A percentile compares a stretch with the other conserved stretches of the same genome.
Evolutionary conservation across 2,797 vertebrate genomes (phyloP).

Genomic region (Anguilla marmorata): DNA sequence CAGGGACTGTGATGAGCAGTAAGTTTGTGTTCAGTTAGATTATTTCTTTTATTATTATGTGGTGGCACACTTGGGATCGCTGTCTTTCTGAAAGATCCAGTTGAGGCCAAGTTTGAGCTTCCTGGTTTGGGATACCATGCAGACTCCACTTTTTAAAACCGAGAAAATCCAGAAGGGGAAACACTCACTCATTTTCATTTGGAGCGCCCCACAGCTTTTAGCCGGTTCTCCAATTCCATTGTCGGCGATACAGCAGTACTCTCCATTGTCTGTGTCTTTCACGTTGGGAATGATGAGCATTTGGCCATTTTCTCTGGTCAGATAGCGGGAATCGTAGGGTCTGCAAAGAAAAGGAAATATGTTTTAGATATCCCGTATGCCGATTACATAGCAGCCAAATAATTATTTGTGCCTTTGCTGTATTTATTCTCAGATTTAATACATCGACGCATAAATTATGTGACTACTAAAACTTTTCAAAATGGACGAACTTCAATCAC

Average conservation of each 20-base stretch:
- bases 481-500: background rate
- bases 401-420: background rate
- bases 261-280: slow-evolving; percentile 87
- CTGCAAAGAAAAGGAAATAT: slow-evolving; percentile 59
- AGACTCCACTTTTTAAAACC: too few relatives aligned
- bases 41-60: background rate
- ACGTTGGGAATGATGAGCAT: slow-evolving; percentile 88
- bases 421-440: background rate
- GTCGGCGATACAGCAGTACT: slow-evolving; percentile 89
- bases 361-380: background rate
- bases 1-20: too few relatives aligned
- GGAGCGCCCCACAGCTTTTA: slow-evolving; percentile 93
- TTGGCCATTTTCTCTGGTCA: slow-evolving; percentile 86
- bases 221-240: slow-evolving; percentile 85
- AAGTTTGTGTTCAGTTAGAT: background rate
- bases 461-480: background rate
- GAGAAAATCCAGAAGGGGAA: background rate
- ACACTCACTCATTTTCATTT: slow-evolving; percentile 97
- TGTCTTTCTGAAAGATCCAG: too few relatives aligned
- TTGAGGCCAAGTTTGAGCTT: too few relatives aligned
- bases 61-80: background rate
- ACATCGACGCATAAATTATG: background rate
- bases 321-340: slow-evolving; percentile 87
- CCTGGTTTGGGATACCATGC: too few relatives aligned
- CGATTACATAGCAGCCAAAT: background rate